Evolutionary conservation across 2,888 invertebrate species (phyloP), one percentile per base, ranked within the genome.

Genomic region (Pilophorus perplexus): DNA sequence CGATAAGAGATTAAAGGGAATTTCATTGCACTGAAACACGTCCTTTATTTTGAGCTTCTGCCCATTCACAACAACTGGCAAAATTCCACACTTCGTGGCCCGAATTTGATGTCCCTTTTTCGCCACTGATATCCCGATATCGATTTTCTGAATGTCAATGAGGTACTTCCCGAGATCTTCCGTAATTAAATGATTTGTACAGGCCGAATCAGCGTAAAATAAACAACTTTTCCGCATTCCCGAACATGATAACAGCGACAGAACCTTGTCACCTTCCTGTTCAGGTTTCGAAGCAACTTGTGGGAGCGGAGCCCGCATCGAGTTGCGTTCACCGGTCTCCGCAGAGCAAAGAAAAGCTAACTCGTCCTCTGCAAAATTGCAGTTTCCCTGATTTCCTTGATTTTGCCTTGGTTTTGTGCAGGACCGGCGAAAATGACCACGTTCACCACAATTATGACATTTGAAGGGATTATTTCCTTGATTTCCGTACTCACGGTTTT

Each of bases 91-190:
- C 23, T 57, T 3, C 5, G 38, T 38, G 2, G 57, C 57, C 12
- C 1, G 23, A 5, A 57, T 40, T 12, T 12, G 22, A 4, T 37
- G n/a, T 1, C n/a, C 22, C 40, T 57, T 38, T 18, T 57, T 57
- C 22, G 57, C 57, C 25, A 57, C 57, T n/a, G 1, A n/a, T 2
- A 55, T 55, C 37, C n/a, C 37, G 20, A 55, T 38, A n/a, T 55
- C 37, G 1, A 55, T 14, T 6, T 20, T 2, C 22, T 20, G 20
- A 10, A 3, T 2, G 18, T 55, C 23, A 4, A 33, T 6, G 6
- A 28, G 37, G 37, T 18, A 54, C 12, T 54, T 25, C 25, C 6
- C 54, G 1, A 54, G 14, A 8, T 54, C 54, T 16, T 12, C 2
- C 1, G 28, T 54, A 28, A 54, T 16, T 6, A 54, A 1, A 28